These are phyloP conservation scores for Nannospalax galili DNA, from an alignment of 2,113 vertebrate genomes.

Conservation along the genomic window DNA sequence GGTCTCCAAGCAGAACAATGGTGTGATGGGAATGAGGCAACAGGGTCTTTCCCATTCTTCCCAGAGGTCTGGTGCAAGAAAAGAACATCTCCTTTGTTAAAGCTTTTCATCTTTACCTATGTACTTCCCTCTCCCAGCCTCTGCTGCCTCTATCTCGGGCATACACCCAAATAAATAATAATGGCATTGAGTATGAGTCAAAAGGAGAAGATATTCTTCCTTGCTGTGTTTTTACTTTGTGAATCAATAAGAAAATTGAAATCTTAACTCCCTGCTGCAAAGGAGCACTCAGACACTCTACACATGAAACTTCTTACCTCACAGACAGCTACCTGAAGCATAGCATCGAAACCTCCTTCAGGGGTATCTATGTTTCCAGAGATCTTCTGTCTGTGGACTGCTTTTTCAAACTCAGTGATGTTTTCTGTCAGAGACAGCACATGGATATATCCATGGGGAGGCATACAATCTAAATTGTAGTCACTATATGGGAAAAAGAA, in stretches of 20 bases:
- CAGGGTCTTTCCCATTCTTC: neutral
- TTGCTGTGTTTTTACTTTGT: neutral
- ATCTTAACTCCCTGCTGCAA: neutral
- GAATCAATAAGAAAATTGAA: constrained; percentile 25
- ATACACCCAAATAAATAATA: constrained; percentile 17
- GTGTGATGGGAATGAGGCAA: neutral
- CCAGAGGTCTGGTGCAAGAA: neutral
- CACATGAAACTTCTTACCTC: constrained; percentile 87
- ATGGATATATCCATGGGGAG: constrained; percentile 96
- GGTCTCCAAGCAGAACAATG: neutral
- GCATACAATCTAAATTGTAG: constrained; percentile 94
- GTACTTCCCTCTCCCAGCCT: neutral
- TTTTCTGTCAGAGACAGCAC: constrained; percentile 95
- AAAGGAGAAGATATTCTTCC: neutral
- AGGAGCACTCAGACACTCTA: neutral
- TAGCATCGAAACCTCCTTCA: constrained; percentile 97
- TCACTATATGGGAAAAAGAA: constrained; percentile 85
- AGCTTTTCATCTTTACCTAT: constrained; percentile 42
- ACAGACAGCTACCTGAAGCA: constrained; percentile 97
- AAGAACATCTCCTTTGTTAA: neutral
- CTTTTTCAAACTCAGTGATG: constrained; percentile 94
- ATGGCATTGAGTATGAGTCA: neutral
- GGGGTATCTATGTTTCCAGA: constrained; percentile 98
- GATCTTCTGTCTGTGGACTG: constrained; percentile 94
- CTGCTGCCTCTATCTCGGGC: neutral